Conservation (phyloP, 30 jellyfish, hydroid and myxozoan species). For the Aurelia sp. region DNA sequence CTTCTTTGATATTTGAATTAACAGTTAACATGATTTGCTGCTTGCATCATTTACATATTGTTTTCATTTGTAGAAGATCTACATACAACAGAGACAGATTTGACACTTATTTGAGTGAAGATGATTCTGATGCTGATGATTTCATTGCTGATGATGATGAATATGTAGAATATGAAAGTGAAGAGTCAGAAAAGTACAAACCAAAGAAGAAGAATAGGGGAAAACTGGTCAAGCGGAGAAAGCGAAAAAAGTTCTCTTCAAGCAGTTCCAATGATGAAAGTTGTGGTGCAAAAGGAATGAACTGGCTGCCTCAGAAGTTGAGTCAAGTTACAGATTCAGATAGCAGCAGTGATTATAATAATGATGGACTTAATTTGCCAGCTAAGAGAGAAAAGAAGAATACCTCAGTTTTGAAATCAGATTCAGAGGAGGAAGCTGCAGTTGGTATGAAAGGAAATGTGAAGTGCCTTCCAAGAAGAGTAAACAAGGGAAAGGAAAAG, state of each 20-base stretch:
- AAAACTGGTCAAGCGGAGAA: slow-evolving; percentile 11
- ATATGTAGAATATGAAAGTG: slow-evolving; percentile 35
- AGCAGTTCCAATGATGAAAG: slow-evolving; percentile 12
- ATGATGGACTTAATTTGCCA: slow-evolving; percentile 27
- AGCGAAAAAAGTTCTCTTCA: slow-evolving; percentile 12
- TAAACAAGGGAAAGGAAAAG: slow-evolving; percentile 36
- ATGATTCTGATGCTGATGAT: slow-evolving; percentile 14
- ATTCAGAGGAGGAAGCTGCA: slow-evolving; percentile 13
- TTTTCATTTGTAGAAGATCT: slow-evolving; percentile 8
- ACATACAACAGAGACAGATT: slow-evolving; percentile 47
- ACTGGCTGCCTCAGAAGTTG: background rate
- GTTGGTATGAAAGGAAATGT: background rate
- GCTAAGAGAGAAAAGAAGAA: slow-evolving; percentile 5
- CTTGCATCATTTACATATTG: no score
- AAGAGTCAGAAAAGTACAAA: slow-evolving; percentile 13
- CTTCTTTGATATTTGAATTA: no score
- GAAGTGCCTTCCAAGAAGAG: slow-evolving; percentile 31
- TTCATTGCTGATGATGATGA: slow-evolving; percentile 50
- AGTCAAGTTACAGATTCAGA: background rate
- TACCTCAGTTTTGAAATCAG: slow-evolving; percentile 24
- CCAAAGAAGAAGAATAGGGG: background rate
- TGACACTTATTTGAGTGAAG: slow-evolving; percentile 55
- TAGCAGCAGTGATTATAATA: slow-evolving; percentile 22
- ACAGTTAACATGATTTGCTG: no score
- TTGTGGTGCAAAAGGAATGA: background rate